phyloP scores from a whole-genome alignment of 1,140 invertebrate species.

The Bombyx mandarina region DNA sequence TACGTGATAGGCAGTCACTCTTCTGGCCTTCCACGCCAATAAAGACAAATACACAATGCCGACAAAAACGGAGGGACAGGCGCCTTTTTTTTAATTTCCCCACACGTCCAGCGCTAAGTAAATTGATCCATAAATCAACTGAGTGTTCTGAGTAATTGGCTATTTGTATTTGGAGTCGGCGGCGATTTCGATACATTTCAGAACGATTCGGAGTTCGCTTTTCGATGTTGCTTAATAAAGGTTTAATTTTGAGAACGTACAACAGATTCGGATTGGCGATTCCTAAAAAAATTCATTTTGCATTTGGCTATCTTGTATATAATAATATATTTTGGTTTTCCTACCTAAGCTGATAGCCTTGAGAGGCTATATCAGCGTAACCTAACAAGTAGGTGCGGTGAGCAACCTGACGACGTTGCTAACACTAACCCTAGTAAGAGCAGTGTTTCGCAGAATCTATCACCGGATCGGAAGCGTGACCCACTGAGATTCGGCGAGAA shows the following conservation, averaged over 20 bases:
- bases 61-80: not conserved
- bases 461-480: too few relatives aligned
- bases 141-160: slow-evolving; percentile 19
- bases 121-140: slow-evolving; percentile 28
- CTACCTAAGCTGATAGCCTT: too few relatives aligned
- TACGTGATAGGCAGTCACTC: too few relatives aligned
- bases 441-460: too few relatives aligned
- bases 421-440: too few relatives aligned
- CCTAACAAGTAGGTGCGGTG: too few relatives aligned
- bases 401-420: too few relatives aligned
- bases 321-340: too few relatives aligned
- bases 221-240: not conserved
- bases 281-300: too few relatives aligned
- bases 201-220: not conserved
- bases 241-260: not conserved
- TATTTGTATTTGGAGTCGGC: slow-evolving; percentile 22
- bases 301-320: too few relatives aligned
- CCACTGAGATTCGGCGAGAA: too few relatives aligned
- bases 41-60: not conserved
- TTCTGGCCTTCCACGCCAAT: not conserved
- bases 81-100: slow-evolving; percentile 16
- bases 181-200: not conserved
- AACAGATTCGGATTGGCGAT: not conserved
- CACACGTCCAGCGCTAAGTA: slow-evolving; percentile 22
- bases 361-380: too few relatives aligned